These are phyloP conservation scores for Scrobipalpa costella DNA, from an alignment of 2,888 invertebrate species.

Conservation along the genomic window DNA sequence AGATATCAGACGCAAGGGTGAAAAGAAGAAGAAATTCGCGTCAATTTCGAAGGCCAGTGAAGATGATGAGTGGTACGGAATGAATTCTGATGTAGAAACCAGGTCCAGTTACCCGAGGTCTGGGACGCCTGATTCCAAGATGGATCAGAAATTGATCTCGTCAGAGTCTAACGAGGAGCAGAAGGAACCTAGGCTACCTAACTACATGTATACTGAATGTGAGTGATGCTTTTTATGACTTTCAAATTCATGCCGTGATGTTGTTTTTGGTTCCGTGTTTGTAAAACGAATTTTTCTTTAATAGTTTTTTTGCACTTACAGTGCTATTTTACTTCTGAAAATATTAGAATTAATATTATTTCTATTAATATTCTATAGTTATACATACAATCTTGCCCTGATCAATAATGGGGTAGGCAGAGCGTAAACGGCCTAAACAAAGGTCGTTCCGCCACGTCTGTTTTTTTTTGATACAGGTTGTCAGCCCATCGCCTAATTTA, in stretches of 20 bases:
- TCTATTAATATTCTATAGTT: too few relatives aligned
- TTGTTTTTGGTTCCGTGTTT: too few relatives aligned
- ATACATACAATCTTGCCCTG: too few relatives aligned
- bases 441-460: too few relatives aligned
- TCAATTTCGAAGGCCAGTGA: slow-evolving; percentile 56
- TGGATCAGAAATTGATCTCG: slow-evolving; percentile 50
- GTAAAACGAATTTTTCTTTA: too few relatives aligned
- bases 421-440: too few relatives aligned
- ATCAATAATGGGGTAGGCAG: too few relatives aligned
- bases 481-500: too few relatives aligned
- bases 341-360: too few relatives aligned
- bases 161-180: slow-evolving; percentile 62
- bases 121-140: slow-evolving; percentile 66
- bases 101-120: slow-evolving; percentile 69
- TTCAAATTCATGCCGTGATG: not conserved
- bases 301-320: too few relatives aligned
- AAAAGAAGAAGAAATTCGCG: slow-evolving; percentile 49
- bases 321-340: too few relatives aligned
- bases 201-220: slow-evolving; percentile 68
- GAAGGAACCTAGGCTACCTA: slow-evolving; percentile 49
- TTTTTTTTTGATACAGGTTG: too few relatives aligned
- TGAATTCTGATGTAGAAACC: slow-evolving; percentile 66
- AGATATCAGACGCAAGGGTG: slow-evolving; percentile 44
- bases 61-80: slow-evolving; percentile 65
- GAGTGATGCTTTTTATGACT: slow-evolving; percentile 43